These are phyloP conservation scores for Drosophila seguyi DNA, from an alignment of 1,140 invertebrate genomes.

Conservation along the genomic window DNA sequence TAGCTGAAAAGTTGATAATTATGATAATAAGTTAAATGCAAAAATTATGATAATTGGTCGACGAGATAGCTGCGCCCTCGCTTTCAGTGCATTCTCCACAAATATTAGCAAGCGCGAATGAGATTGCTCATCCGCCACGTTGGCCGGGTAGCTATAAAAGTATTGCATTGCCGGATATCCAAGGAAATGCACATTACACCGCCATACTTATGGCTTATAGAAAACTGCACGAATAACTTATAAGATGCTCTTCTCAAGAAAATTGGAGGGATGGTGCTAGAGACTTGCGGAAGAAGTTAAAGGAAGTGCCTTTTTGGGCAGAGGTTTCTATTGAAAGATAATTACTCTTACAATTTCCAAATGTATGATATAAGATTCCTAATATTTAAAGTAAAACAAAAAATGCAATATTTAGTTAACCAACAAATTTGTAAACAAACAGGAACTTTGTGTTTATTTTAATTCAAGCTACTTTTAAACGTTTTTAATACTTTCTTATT, in stretches of 20 bases:
- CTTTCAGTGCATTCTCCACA: constrained; percentile 14
- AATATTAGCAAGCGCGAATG: constrained; percentile 33
- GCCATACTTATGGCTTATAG: constrained; percentile 44
- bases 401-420: no score
- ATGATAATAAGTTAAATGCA: constrained; percentile 71
- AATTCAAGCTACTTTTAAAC: not conserved
- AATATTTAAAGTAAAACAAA: no score
- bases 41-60: constrained; percentile 78
- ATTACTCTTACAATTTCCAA: not conserved
- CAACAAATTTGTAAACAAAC: not conserved
- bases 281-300: not conserved
- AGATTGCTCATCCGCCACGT: constrained; percentile 71
- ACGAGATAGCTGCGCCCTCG: constrained; percentile 30
- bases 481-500: not conserved
- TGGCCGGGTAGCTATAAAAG: constrained; percentile 32
- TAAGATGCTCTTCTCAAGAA: not conserved
- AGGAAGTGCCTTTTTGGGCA: not conserved
- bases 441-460: not conserved
- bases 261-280: constrained; percentile 1
- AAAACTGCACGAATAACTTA: constrained; percentile 30
- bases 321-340: not conserved
- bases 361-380: not conserved
- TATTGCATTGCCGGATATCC: constrained; percentile 36
- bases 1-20: constrained; percentile 60
- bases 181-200: constrained; percentile 44